phyloP scores from a whole-genome alignment of 1,140 invertebrate species.

The Aphelenchoides besseyi region DNA sequence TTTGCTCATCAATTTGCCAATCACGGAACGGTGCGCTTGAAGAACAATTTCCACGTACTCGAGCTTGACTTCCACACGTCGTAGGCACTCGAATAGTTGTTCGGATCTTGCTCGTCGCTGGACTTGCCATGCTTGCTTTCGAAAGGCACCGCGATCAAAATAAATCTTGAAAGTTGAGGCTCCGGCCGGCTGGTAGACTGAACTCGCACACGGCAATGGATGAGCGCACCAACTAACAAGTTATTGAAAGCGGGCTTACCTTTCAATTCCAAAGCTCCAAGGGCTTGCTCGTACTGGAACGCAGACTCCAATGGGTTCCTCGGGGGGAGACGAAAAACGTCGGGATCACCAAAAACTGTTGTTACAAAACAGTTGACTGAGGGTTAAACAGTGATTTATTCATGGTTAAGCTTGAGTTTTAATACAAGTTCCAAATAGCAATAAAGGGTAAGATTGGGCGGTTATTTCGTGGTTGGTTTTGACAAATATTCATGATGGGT shows the following conservation, averaged over 20 bases:
- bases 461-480: too few relatives aligned
- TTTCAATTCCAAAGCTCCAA: slow-evolving; percentile 1
- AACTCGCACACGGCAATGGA: background rate
- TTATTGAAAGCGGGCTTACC: slow-evolving; percentile 1
- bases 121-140: background rate
- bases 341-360: background rate
- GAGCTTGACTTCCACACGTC: background rate
- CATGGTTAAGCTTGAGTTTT: background rate
- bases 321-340: background rate
- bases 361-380: too few relatives aligned
- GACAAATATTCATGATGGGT: too few relatives aligned
- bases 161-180: background rate
- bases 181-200: background rate
- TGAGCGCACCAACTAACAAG: background rate
- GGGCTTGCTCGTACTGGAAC: background rate
- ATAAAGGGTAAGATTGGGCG: too few relatives aligned
- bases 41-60: slow-evolving; percentile 1
- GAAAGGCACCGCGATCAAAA: background rate
- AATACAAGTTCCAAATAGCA: slow-evolving; percentile 1
- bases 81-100: slow-evolving; percentile 1
- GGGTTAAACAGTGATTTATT: too few relatives aligned
- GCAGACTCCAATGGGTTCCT: background rate
- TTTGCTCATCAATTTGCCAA: slow-evolving; percentile 1
- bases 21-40: background rate
- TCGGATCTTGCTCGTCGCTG: background rate